phyloP scores from a whole-genome alignment of 1,140 invertebrate genomes.

The Apocrypta bakeri region DNA sequence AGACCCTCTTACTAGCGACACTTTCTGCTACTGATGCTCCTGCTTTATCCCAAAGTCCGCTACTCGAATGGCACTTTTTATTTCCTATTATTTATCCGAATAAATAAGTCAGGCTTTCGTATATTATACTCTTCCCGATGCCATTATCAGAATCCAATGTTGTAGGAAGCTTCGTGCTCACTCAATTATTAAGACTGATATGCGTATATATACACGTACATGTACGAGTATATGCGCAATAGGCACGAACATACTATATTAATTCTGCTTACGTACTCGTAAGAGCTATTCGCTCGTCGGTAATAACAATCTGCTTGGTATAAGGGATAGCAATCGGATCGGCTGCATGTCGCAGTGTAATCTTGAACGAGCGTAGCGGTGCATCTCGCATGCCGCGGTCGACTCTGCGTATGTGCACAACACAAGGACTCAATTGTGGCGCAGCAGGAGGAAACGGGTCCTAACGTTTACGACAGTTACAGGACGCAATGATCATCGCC shows the following conservation, averaged over 20 bases:
- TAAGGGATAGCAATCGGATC: too few species aligned
- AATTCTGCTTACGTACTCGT: too few species aligned
- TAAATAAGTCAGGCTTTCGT: conserved; percentile 66
- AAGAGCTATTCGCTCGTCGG: too few species aligned
- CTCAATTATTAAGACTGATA: too few species aligned
- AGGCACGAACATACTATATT: too few species aligned
- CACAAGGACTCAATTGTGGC: conserved; percentile 41
- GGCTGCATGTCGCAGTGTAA: too few species aligned
- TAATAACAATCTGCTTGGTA: too few species aligned
- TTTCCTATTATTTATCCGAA: conserved; percentile 74
- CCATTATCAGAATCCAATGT: not conserved
- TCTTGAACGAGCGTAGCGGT: too few species aligned
- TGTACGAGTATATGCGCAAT: too few species aligned
- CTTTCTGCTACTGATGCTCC: conserved; percentile 39
- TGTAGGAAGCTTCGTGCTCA: too few species aligned
- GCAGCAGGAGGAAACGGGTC: conserved; percentile 18
- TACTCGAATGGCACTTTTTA: conserved; percentile 64
- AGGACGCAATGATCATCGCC: conserved; percentile 46
- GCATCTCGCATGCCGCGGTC: conserved; percentile 26
- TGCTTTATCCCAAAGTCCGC: conserved; percentile 56
- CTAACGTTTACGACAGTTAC: conserved; percentile 37
- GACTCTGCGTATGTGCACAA: not conserved
- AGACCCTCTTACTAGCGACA: conserved; percentile 40
- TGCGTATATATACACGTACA: too few species aligned
- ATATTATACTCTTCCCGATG: not conserved